These are phyloP conservation scores for Agelaius phoeniceus DNA, from an alignment of 2,113 vertebrate genomes.

Conservation along the genomic window DNA sequence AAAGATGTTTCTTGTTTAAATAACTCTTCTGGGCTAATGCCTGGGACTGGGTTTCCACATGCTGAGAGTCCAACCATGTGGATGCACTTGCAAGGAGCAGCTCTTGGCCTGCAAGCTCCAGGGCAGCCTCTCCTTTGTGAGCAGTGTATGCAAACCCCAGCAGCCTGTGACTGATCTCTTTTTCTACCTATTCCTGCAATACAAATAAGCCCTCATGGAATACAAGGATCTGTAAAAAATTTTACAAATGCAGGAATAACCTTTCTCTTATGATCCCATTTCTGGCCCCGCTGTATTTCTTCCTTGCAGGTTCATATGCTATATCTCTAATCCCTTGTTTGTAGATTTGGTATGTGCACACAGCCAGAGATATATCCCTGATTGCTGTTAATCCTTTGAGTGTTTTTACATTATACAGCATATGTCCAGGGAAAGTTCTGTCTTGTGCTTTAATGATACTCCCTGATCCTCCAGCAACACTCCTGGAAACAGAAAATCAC, in stretches of 20 bases:
- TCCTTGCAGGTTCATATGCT: background rate
- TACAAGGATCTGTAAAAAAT: background rate
- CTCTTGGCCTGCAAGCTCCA: background rate
- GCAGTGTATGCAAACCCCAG: background rate
- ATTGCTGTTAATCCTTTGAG: conserved; percentile 50
- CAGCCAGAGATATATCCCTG: background rate
- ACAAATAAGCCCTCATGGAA: background rate
- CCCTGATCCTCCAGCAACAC: background rate
- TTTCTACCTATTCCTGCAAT: background rate
- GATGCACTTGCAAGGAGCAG: background rate
- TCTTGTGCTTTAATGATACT: background rate
- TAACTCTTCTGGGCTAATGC: background rate
- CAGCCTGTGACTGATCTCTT: background rate
- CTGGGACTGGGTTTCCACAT: background rate
- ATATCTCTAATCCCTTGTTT: conserved; percentile 7
- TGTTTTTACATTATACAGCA: conserved; percentile 15
- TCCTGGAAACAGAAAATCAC: background rate
- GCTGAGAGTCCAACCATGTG: background rate
- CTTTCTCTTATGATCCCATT: background rate
- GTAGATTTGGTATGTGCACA: background rate
- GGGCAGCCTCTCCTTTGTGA: background rate
- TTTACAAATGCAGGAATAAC: background rate
- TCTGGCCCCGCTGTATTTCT: background rate
- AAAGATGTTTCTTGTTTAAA: conserved; percentile 2
- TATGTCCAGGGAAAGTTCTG: conserved; percentile 36